Evolutionary conservation across 1,140 invertebrate genomes (phyloP).

Genomic region (Micrasema minimum): DNA sequence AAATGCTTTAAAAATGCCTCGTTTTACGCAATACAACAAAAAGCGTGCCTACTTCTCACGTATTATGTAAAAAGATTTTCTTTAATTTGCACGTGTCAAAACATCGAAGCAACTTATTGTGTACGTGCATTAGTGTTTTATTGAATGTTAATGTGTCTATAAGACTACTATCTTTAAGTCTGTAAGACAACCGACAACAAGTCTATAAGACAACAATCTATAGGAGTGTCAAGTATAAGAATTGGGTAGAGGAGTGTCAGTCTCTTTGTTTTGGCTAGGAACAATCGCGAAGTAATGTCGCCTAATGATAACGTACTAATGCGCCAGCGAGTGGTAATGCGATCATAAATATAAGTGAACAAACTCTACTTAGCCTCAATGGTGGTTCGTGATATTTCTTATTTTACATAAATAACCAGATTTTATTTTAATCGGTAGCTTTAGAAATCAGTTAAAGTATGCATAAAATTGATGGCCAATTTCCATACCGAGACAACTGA

Average conservation of each 20-base stretch:
- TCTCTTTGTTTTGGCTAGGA: slow-evolving; percentile 39
- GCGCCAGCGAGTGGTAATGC: slow-evolving; percentile 15
- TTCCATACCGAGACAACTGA: neutral
- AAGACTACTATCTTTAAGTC: too few relatives aligned
- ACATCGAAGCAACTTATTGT: neutral
- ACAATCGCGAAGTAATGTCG: slow-evolving; percentile 46
- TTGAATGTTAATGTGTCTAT: neutral
- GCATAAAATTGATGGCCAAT: too few relatives aligned
- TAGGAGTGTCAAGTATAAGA: neutral
- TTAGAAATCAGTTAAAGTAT: neutral
- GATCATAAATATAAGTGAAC: slow-evolving; percentile 27
- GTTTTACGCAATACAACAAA: too few relatives aligned
- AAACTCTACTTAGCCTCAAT: neutral
- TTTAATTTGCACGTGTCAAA: neutral
- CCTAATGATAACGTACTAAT: slow-evolving; percentile 41
- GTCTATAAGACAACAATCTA: too few relatives aligned
- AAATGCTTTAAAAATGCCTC: too few relatives aligned
- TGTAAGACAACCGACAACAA: too few relatives aligned
- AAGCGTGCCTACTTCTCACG: too few relatives aligned
- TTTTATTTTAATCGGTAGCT: neutral
- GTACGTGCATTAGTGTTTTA: neutral
- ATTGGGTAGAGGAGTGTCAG: slow-evolving; percentile 37
- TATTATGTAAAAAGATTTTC: neutral
- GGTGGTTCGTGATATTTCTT: neutral
- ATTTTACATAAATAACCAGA: neutral